Base-by-base conservation (phyloP, 2,888 invertebrate species). In the Epinotia brunnichana region DNA sequence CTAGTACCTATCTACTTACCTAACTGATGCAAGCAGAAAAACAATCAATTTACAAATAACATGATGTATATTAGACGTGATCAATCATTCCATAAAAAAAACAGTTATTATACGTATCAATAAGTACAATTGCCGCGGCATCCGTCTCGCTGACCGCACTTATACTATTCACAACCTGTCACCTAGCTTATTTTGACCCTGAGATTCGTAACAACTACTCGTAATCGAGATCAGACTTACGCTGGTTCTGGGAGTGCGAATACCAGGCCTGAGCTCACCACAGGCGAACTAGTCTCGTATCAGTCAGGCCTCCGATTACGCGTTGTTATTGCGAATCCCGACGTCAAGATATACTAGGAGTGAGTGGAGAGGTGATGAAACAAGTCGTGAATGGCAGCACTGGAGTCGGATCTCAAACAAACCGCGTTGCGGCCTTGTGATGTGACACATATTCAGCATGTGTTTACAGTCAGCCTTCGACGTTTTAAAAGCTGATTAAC, bases 361-460 rank as follows among this genome's bases (percentile, higher is more conserved):
- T 48, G 48, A 48, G 48, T n/a, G 48, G n/a, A n/a, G 48, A 48
- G 48, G 48, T 48, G 48, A n/a, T n/a, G 48, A n/a, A 48, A 5
- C 48, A 2, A 48, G n/a, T n/a, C n/a, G 13, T 48, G 48, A 48
- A 48, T 48, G 4, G 7, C 48, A 48, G 2, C 15, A 48, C n/a
- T 48, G 44, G 41, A 67, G 66, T 72, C 71, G 19, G 60, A 19
- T 72, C 61, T 68, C 72, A 68, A 61, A 48, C 56, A 56, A 54
- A 72, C 72, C 72, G 53, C 67, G 29, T n/a, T 19, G 13, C n/a
- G 61, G 48, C 67, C 61, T 72, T 56, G 72, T 68, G 17, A 53
- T 56, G 72, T 68, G 17, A 53, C 54, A 67, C 54, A 21, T 59
- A 53, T 60, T n/a, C 53, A 39, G 17, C 61, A 61, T 61, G 61